Percentiles rank a stretch among this genome's conserved stretches.
Evolutionary conservation across 2,888 invertebrate genomes (phyloP).

Genomic region (Philaethria dido): DNA sequence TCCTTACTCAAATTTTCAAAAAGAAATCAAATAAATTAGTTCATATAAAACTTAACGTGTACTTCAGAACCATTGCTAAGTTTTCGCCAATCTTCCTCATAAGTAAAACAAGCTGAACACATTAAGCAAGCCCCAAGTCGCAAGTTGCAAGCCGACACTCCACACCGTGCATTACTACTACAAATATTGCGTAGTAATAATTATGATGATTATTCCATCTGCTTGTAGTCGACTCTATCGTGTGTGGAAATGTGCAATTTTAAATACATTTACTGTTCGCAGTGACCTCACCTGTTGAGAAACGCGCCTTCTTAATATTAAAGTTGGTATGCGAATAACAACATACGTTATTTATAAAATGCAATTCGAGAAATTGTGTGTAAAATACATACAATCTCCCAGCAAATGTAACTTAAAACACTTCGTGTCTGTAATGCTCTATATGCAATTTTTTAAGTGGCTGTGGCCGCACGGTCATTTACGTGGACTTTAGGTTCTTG

Average conservation of each 20-base stretch:
- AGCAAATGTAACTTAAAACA: too few relatives aligned
- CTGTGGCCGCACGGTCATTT: too few relatives aligned
- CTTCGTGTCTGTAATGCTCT: too few relatives aligned
- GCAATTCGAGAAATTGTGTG: too few relatives aligned
- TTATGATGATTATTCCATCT: constrained; percentile 17
- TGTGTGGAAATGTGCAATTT: constrained; percentile 22
- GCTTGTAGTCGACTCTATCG: constrained; percentile 5
- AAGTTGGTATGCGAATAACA: neutral
- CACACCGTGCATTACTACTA: neutral
- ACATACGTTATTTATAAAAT: too few relatives aligned
- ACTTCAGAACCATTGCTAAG: neutral
- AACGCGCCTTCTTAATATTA: constrained; percentile 5
- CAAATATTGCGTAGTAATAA: constrained; percentile 25
- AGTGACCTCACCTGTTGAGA: constrained; percentile 10
- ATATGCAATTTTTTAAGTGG: too few relatives aligned
- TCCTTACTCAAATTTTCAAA: too few relatives aligned
- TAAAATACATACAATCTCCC: too few relatives aligned
- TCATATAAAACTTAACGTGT: too few relatives aligned
- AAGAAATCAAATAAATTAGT: too few relatives aligned
- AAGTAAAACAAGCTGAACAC: constrained; percentile 13
- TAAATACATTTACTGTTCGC: constrained; percentile 18
- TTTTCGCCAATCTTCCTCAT: constrained; percentile 5
- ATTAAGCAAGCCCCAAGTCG: neutral
- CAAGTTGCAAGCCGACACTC: neutral
- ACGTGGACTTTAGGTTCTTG: too few relatives aligned